Evolutionary conservation across 2,888 invertebrate species (phyloP).

Genomic region (Dendrolimus pini): DNA sequence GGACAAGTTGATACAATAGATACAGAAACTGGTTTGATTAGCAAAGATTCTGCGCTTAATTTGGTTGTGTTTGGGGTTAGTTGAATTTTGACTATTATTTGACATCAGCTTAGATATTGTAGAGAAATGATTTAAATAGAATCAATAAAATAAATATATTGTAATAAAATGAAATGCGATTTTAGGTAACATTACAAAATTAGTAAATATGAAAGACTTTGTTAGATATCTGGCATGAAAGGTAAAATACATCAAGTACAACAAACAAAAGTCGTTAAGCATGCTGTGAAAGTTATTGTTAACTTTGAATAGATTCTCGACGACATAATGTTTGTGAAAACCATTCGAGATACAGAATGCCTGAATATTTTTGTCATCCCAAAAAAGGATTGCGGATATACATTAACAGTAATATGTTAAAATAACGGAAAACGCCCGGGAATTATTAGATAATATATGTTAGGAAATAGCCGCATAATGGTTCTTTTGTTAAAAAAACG

Average conservation of each 20-base stretch:
- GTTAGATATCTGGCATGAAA: background rate
- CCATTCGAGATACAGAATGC: background rate
- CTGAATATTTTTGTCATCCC: background rate
- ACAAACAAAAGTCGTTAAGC: background rate
- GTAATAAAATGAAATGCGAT: too few relatives aligned
- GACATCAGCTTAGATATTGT: too few relatives aligned
- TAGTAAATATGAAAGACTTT: background rate
- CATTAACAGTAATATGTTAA: too few relatives aligned
- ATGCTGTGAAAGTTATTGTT: background rate
- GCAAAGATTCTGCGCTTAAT: conserved; percentile 95
- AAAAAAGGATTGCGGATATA: background rate
- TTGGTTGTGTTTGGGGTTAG: conserved; percentile 97
- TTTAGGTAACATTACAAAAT: background rate
- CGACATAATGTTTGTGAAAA: background rate
- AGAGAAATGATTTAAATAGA: too few relatives aligned
- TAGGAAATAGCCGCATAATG: too few relatives aligned
- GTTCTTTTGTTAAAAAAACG: too few relatives aligned
- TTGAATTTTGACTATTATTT: conserved; percentile 2
- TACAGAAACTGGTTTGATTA: conserved; percentile 92
- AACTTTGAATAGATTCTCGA: background rate
- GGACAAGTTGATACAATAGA: conserved; percentile 97
- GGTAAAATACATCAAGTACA: background rate
- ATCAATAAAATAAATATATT: too few relatives aligned
- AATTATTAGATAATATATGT: too few relatives aligned
- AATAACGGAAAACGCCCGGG: too few relatives aligned